Evolutionary conservation across 2,797 vertebrate genomes (phyloP), one percentile per base, ranked within the genome.

Genomic region (Leptatherina wallacei): DNA sequence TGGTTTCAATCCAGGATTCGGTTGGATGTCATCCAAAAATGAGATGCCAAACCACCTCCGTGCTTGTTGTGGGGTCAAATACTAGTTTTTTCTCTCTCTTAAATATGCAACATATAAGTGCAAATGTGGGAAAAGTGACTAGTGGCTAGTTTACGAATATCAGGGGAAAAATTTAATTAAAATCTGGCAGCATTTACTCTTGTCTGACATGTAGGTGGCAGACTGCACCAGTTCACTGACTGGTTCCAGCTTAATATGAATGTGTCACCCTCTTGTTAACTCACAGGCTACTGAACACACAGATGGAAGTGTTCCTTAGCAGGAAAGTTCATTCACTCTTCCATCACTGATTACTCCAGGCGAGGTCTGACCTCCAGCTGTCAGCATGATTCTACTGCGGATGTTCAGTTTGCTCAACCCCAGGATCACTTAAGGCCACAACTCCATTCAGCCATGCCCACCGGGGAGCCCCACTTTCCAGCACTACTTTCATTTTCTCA

Each of bases 311-410:
- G 4, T 47, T 18, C 27, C 35, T 70, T 68, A 86, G 65, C 56
- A 67, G 74, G 40, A 63, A 55, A 62, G 73, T 73, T 75, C 67
- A 69, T 78, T 77, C 73, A 27, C 65, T 78, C 75, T 49, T 61
- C 54, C 40, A 6, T 59, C 9, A 2, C 57, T 77, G 84, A 85
- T 90, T 81, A 67, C 68, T 82, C 69, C 73, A 69, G 81, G 80
- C 68, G 67, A 65, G 70, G 61, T 83, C 72, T 79, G 83, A 89
- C 88, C 88, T 86, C 85, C 80, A 81, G 87, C 85, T 78, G 86
- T 84, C 84, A 85, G 22, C 78, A 1, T 33, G 81, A 85, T 86
- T 76, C 73, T 44, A 16, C 70, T 49, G 66, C 59, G 71, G 74
- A 80, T 66, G 80, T 71, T 88, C 74, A 30, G 64, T 85, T 89